Percentiles rank a stretch among this genome's conserved stretches.
phyloP scores from a whole-genome alignment of 1,140 invertebrate genomes.

The Ectropis grisescens region DNA sequence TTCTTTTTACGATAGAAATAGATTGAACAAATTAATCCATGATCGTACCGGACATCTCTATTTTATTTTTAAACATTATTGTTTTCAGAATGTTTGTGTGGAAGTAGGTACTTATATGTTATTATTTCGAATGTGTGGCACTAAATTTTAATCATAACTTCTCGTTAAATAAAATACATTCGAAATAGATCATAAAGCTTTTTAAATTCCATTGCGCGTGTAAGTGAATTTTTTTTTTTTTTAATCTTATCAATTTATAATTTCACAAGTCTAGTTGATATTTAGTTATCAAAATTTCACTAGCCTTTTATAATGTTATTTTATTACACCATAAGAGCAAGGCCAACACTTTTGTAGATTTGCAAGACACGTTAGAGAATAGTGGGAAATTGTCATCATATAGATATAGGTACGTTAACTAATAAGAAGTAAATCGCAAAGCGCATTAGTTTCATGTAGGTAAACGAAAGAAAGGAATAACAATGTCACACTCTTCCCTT shows the following conservation, averaged over 20 bases:
- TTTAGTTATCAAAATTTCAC: conserved; percentile 67
- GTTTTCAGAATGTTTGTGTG: too few relatives aligned
- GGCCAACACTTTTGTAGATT: conserved; percentile 42
- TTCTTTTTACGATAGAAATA: too few relatives aligned
- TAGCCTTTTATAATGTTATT: conserved; percentile 62
- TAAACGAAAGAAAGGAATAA: conserved; percentile 10
- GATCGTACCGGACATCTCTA: too few relatives aligned
- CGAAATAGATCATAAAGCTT: too few relatives aligned
- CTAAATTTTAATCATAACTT: too few relatives aligned
- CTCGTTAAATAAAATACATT: too few relatives aligned
- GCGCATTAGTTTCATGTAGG: conserved; percentile 11
- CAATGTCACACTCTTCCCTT: conserved; percentile 17
- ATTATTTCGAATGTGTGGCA: too few relatives aligned
- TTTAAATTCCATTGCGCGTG: too few relatives aligned
- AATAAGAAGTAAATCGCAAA: conserved; percentile 21
- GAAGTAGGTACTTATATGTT: too few relatives aligned
- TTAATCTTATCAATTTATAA: conserved; percentile 33
- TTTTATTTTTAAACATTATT: too few relatives aligned
- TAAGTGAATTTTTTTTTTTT: too few relatives aligned
- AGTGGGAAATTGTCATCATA: conserved; percentile 11
- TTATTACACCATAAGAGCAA: conserved; percentile 54
- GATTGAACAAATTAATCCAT: too few relatives aligned
- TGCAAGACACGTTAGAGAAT: conserved; percentile 24
- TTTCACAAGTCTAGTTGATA: conserved; percentile 56
- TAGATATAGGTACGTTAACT: conserved; percentile 17